These are phyloP conservation scores for Caenorhabditis sp. DNA, from an alignment of 2,888 invertebrate species.

Conservation along the genomic window DNA sequence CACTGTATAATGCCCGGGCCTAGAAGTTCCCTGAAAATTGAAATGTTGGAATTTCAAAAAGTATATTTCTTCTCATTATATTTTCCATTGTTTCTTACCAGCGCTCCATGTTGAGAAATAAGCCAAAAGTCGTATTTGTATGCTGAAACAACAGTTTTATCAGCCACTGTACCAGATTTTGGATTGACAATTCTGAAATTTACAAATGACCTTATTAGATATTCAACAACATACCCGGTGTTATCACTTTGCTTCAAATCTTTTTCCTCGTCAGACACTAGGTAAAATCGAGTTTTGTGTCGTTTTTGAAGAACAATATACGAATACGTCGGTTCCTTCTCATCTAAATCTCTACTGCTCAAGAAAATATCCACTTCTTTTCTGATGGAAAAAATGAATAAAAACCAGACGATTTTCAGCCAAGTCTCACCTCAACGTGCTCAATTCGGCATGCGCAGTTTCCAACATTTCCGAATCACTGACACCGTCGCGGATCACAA, in stretches of 20 bases:
- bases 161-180: conserved; percentile 43
- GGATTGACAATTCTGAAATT: conserved; percentile 24
- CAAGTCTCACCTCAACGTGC: neutral
- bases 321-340: conserved; percentile 30
- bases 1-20: conserved; percentile 98
- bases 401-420: too few species aligned
- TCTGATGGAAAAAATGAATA: too few species aligned
- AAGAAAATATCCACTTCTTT: conserved; percentile 11
- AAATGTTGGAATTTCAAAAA: neutral
- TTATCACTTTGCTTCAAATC: neutral
- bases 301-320: conserved; percentile 55
- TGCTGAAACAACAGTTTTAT: conserved; percentile 23
- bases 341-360: neutral
- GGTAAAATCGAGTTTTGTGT: conserved; percentile 42
- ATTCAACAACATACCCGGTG: conserved; percentile 2
- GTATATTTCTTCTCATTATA: neutral
- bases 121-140: conserved; percentile 91
- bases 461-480: conserved; percentile 47
- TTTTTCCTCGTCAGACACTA: neutral
- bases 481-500: conserved; percentile 53
- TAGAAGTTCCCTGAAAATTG: conserved; percentile 81
- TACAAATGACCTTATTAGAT: conserved; percentile 5
- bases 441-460: conserved; percentile 26
- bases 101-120: conserved; percentile 76
- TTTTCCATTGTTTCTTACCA: conserved; percentile 10